Conservation (phyloP, 2,797 vertebrate species). For the Enteromius fasciolatus region DNA sequence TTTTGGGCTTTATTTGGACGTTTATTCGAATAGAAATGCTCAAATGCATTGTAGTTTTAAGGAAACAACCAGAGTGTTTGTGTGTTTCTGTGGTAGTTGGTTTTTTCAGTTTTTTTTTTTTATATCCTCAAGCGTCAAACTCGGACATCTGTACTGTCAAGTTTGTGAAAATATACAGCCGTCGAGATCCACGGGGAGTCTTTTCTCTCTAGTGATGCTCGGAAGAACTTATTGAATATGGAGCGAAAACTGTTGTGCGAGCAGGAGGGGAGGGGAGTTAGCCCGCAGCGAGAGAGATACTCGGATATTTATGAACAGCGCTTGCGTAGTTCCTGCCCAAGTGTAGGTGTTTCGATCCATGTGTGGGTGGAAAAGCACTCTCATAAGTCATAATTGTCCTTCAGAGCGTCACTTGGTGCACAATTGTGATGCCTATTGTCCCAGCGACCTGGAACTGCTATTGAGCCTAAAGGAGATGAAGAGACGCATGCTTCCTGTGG, state of each 20-base stretch:
- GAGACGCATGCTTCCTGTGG: background rate
- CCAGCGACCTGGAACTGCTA: background rate
- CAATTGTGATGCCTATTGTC: constrained; percentile 30
- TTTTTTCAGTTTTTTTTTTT: background rate
- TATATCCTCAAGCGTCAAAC: constrained; percentile 2
- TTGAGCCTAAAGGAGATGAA: constrained; percentile 1
- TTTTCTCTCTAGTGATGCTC: constrained; percentile 24
- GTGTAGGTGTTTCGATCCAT: constrained; percentile 37
- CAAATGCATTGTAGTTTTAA: background rate
- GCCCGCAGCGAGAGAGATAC: constrained; percentile 37
- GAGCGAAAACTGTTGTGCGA: constrained; percentile 19
- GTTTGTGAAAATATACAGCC: constrained; percentile 31
- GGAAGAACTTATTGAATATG: constrained; percentile 47
- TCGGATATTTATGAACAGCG: constrained; percentile 24
- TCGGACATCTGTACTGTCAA: constrained; percentile 53
- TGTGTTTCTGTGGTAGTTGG: background rate
- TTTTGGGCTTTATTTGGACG: background rate
- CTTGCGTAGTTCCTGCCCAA: constrained; percentile 10
- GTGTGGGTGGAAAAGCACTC: constrained; percentile 4
- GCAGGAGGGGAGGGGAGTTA: constrained; percentile 26
- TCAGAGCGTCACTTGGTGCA: constrained; percentile 52
- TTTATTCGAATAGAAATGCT: background rate
- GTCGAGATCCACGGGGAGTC: constrained; percentile 19
- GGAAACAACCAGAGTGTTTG: background rate
- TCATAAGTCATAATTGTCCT: constrained; percentile 55